Evolutionary conservation across 2,888 invertebrate genomes (phyloP), one percentile per base, ranked within the genome.

Genomic region (Dynastes maya): DNA sequence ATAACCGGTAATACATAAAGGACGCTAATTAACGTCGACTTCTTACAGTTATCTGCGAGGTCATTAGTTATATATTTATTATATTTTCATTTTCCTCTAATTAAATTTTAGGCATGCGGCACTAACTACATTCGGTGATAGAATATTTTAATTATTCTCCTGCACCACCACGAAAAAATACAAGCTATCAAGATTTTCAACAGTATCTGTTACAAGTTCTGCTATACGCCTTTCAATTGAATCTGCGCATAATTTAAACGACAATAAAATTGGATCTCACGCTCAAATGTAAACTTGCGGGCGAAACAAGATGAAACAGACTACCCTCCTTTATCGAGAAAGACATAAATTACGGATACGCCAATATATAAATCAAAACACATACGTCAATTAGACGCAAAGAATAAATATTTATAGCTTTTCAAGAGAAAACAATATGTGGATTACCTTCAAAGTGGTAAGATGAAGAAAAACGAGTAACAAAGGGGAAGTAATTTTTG

Each of bases 341-440:
- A 74, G 37, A 65, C 75, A 78, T 78, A 78, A 78, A 78, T 78
- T 75, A 68, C n/a, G 27, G 55, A 67, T 49, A 67, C 40, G 61
- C 68, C 65, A 75, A 75, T 75, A 67, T 77, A 80, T 81, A 81
- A 81, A 81, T 81, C 81, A 80, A 80, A 81, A 78, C 68, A 71
- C 55, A 65, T 78, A 78, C 78, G 81, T 80, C 81, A 80, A 81
- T 80, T 81, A 80, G 65, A 78, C 64, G 58, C 61, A 80, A 81
- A 79, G 76, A 78, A 74, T 72, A 61, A 61, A 79, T 80, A 81
- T 81, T 81, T 81, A 81, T 80, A 71, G 80, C 81, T 79, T 64
- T 70, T 40, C 72, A 65, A 79, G 72, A 80, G 78, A 75, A 79
- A 80, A 81, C 79, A 80, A 80, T 81, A 80, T 80, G 79, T 81